Percentiles rank a stretch among this genome's conserved stretches.
phyloP scores from a whole-genome alignment of 2,797 vertebrate species.

The Nannoperca australis region DNA sequence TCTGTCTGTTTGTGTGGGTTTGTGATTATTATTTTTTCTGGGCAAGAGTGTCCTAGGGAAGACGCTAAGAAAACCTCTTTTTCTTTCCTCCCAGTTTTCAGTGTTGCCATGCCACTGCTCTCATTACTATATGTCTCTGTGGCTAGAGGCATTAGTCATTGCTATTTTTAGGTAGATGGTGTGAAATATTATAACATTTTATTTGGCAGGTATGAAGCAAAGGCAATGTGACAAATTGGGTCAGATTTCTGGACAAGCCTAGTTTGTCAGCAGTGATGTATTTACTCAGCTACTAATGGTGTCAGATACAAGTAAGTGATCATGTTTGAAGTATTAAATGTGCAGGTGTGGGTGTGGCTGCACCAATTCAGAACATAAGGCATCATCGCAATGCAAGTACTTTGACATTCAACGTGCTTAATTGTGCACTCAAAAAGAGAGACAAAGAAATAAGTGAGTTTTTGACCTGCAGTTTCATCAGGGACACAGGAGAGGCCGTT shows the following conservation, averaged over 20 bases:
- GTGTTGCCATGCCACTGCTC: slow-evolving; percentile 39
- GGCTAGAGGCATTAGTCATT: slow-evolving; percentile 48
- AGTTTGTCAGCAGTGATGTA: slow-evolving; percentile 28
- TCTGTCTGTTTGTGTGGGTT: slow-evolving; percentile 46
- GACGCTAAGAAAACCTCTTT: slow-evolving; percentile 34
- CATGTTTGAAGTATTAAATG: slow-evolving; percentile 13
- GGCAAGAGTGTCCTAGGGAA: slow-evolving; percentile 54
- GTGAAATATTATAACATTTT: slow-evolving; percentile 29
- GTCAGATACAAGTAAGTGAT: slow-evolving; percentile 37
- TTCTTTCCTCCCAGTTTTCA: slow-evolving; percentile 41
- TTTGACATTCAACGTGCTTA: slow-evolving; percentile 26
- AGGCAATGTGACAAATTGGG: slow-evolving; percentile 28
- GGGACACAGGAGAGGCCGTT: slow-evolving; percentile 57
- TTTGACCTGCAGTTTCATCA: slow-evolving; percentile 64
- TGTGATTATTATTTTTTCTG: slow-evolving; percentile 59
- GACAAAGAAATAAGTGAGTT: slow-evolving; percentile 5
- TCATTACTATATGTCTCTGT: slow-evolving; percentile 38
- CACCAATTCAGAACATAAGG: slow-evolving; percentile 16
- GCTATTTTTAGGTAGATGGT: slow-evolving; percentile 31
- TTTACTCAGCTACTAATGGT: slow-evolving; percentile 35
- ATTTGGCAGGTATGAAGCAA: slow-evolving; percentile 32
- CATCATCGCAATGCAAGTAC: slow-evolving; percentile 32
- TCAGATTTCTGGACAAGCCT: slow-evolving; percentile 29
- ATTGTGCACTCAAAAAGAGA: slow-evolving; percentile 15
- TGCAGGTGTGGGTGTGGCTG: slow-evolving; percentile 15